Evolutionary conservation across 2,888 invertebrate genomes (phyloP), one percentile per base, ranked within the genome.

Genomic region (Drosophila neotestacea): DNA sequence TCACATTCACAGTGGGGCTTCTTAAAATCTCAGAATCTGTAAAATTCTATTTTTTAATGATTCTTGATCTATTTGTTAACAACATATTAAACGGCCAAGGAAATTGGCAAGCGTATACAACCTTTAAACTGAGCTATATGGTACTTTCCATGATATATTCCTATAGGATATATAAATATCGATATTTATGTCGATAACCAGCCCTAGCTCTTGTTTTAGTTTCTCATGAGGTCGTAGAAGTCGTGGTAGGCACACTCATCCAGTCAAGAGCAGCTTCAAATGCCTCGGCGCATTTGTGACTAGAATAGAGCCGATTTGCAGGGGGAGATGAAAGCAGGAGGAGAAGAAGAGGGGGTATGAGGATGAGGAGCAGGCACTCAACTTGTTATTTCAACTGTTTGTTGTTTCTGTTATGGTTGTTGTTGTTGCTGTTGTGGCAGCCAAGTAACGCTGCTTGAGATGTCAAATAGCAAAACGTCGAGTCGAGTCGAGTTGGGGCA

Each of bases 381-480:
- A 76, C 76, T 83, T 83, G 83, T 82, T 83, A 81, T 83, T 83
- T 79, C 75, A 82, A 76, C 82, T 82, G 81, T 85, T 81, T 82
- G 73, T 75, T 75, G 66, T 60, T 72, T 44, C 54, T 70, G 38
- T 41, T 71, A 22, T 22, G 10, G 44, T 34, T 70, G 50, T 9
- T 62, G 30, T 36, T 51, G 55, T 47, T 56, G 42, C n/a, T 64
- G 63, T 55, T 77, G 75, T 56, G 54, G 77, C 74, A 74, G 63
- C 72, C 77, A 66, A 77, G 79, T 75, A 83, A 83, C 74, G 81
- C 84, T 86, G 86, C 86, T 84, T 84, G 84, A 84, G 84, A 87
- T 85, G 87, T 86, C 81, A 85, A 85, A 85, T 71, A 76, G 81
- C 67, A 80, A 68, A 76, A 70, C 80, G 69, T 34, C 66, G 55